These are phyloP conservation scores for Leptinotarsa haldemani DNA, from an alignment of 2,888 invertebrate genomes.

Conservation along the genomic window DNA sequence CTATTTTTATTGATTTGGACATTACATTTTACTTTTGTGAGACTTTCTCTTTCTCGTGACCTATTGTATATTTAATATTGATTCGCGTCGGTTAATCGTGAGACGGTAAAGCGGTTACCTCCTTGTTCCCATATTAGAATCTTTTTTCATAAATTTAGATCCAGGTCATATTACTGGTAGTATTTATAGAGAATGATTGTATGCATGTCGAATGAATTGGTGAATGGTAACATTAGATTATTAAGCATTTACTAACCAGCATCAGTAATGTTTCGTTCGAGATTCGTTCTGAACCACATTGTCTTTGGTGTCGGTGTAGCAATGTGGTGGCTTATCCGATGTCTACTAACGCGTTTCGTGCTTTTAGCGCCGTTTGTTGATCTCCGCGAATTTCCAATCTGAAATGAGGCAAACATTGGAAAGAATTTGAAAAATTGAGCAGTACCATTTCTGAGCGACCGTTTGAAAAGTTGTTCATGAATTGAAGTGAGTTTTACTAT, in stretches of 20 bases:
- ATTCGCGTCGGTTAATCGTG: slow-evolving; percentile 25
- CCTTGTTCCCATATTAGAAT: background rate
- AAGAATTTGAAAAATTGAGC: slow-evolving; percentile 30
- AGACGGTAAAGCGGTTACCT: slow-evolving; percentile 20
- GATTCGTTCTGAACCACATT: slow-evolving; percentile 50
- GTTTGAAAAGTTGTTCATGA: slow-evolving; percentile 33
- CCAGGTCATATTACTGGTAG: slow-evolving; percentile 23
- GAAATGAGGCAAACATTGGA: slow-evolving; percentile 32
- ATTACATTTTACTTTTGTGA: slow-evolving; percentile 29
- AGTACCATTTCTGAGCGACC: slow-evolving; percentile 40
- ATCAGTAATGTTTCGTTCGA: slow-evolving; percentile 38
- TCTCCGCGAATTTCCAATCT: slow-evolving; percentile 39
- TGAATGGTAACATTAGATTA: slow-evolving; percentile 30
- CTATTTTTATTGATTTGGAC: slow-evolving; percentile 16
- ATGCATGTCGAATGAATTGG: slow-evolving; percentile 38
- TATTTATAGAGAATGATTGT: slow-evolving; percentile 22
- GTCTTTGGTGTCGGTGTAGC: slow-evolving; percentile 48
- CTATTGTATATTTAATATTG: slow-evolving; percentile 25
- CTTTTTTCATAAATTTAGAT: slow-evolving; percentile 18
- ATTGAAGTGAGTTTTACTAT: slow-evolving; percentile 40
- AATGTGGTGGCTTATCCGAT: slow-evolving; percentile 53
- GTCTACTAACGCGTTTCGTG: slow-evolving; percentile 58
- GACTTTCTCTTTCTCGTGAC: slow-evolving; percentile 36
- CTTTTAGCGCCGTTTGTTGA: slow-evolving; percentile 55
- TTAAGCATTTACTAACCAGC: slow-evolving; percentile 35